phyloP scores from a whole-genome alignment of 2,797 vertebrate species.

The Coendou prehensilis region DNA sequence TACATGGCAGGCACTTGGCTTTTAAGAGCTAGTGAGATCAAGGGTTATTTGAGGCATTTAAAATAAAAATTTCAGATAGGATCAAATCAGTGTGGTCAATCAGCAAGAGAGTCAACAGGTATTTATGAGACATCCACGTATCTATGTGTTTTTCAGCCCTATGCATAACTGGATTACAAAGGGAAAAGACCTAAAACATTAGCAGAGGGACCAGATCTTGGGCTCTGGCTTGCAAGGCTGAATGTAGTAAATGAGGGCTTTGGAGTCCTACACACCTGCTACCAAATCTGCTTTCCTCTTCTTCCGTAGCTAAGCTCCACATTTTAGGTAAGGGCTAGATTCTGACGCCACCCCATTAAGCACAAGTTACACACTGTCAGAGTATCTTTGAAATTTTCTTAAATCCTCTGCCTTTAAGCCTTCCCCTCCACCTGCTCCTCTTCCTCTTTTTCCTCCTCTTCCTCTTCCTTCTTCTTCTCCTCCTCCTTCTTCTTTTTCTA shows the following conservation, averaged over 20 bases:
- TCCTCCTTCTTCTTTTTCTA: neutral
- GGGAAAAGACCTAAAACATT: neutral
- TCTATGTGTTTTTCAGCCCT: neutral
- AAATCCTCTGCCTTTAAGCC: neutral
- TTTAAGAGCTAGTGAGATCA: slow-evolving; percentile 82
- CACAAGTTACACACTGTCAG: neutral
- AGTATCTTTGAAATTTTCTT: slow-evolving; percentile 12
- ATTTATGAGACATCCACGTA: neutral
- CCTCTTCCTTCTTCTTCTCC: neutral
- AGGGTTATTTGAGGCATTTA: slow-evolving; percentile 85
- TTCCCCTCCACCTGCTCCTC: neutral
- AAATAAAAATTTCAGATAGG: slow-evolving; percentile 85
- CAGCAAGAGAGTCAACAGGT: slow-evolving; percentile 60
- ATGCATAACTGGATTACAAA: slow-evolving; percentile 11
- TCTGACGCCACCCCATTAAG: neutral
- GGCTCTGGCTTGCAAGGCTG: neutral
- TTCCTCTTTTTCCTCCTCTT: neutral
- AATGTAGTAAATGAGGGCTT: neutral
- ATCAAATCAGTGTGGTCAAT: slow-evolving; percentile 83
- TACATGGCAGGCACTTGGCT: slow-evolving; percentile 80
- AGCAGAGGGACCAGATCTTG: neutral
- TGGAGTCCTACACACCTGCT: neutral
- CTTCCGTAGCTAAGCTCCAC: neutral
- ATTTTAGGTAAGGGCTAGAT: neutral
- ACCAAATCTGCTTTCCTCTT: no score